These are phyloP conservation scores for Hyperoplus lanceolatus DNA, from an alignment of 2,797 vertebrate species.

Conservation along the genomic window DNA sequence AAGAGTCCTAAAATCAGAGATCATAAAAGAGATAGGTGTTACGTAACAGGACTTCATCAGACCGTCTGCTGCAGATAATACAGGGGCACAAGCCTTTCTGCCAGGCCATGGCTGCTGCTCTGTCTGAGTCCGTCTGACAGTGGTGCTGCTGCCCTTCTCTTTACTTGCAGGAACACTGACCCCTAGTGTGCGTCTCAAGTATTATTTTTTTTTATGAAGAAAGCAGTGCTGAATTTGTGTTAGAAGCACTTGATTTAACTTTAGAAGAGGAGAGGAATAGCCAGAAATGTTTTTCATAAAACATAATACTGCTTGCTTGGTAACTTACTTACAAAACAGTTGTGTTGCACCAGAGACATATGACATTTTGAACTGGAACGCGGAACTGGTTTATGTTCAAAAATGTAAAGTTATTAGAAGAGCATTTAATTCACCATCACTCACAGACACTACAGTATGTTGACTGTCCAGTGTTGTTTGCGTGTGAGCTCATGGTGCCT, in stretches of 20 bases:
- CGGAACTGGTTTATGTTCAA: neutral
- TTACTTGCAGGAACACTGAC: constrained; percentile 72
- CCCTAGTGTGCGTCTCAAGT: constrained; percentile 61
- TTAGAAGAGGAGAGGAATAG: neutral
- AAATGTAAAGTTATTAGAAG: neutral
- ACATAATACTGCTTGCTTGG: neutral
- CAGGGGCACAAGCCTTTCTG: constrained; percentile 23
- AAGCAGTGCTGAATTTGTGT: too few species aligned
- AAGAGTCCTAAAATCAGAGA: constrained; percentile 10
- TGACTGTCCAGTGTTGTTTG: neutral
- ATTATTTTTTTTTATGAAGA: too few species aligned
- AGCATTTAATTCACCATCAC: neutral
- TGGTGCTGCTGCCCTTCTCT: neutral
- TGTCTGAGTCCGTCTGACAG: neutral
- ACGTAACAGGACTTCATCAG: constrained; percentile 38
- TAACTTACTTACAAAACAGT: neutral
- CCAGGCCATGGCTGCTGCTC: constrained; percentile 14
- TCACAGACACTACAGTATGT: neutral
- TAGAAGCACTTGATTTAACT: too few species aligned
- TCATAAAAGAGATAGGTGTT: constrained; percentile 9
- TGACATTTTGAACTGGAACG: neutral
- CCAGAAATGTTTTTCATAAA: neutral
- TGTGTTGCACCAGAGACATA: constrained; percentile 2
- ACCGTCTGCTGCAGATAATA: constrained; percentile 20
- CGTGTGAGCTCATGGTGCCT: neutral